phyloP scores from a whole-genome alignment of 2,113 vertebrate genomes.

The Clarias batrachus region DNA sequence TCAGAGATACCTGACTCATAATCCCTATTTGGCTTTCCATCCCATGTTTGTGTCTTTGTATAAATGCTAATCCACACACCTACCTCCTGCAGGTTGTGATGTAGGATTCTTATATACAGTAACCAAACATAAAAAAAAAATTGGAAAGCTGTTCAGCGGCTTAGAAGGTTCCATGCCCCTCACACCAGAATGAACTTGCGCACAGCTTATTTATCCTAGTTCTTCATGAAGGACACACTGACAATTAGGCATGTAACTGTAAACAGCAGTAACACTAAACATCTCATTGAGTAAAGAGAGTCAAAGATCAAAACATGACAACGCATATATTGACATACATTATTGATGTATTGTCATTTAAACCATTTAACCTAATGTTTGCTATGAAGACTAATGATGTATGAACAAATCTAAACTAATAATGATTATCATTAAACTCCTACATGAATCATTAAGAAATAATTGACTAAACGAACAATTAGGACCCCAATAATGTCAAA shows the following conservation, averaged over 20 bases:
- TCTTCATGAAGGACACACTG: background rate
- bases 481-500: background rate
- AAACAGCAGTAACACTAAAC: background rate
- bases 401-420: background rate
- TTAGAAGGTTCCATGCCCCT: background rate
- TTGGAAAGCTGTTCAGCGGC: background rate
- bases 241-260: background rate
- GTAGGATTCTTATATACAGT: background rate
- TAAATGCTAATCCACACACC: background rate
- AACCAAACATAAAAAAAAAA: background rate
- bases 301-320: background rate
- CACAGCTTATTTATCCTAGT: background rate
- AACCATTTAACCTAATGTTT: background rate
- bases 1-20: conserved; percentile 33
- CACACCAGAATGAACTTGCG: background rate
- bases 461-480: background rate
- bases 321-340: background rate
- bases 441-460: background rate
- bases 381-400: background rate
- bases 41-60: background rate
- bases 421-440: background rate
- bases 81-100: conserved; percentile 1
- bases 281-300: background rate
- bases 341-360: background rate
- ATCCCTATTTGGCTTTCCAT: conserved; percentile 22